phyloP scores from a whole-genome alignment of 2,797 vertebrate genomes.

The Ibycter americanus region DNA sequence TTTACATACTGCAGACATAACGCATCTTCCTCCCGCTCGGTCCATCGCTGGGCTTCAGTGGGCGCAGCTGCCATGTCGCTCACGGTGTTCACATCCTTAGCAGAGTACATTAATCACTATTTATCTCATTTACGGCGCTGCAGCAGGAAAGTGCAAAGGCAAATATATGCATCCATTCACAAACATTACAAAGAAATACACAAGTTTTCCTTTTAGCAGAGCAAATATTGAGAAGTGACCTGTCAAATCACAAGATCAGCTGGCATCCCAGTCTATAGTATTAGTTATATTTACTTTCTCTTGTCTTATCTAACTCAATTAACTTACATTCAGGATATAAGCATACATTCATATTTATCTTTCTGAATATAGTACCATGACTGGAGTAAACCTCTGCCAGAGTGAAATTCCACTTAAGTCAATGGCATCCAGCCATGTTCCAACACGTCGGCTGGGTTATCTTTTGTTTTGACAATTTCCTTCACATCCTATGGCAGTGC shows the following conservation, averaged over 20 bases:
- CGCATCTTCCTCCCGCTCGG: background rate
- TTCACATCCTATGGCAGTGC: background rate
- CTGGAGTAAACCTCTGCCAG: background rate
- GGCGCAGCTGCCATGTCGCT: background rate
- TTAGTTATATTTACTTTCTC: constrained; percentile 35
- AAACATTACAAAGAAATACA: constrained; percentile 1
- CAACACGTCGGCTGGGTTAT: background rate
- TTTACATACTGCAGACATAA: background rate
- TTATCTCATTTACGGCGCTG: background rate
- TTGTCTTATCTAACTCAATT: constrained; percentile 15
- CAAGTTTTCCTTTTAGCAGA: constrained; percentile 28
- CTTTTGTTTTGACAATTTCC: background rate
- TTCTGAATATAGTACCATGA: background rate
- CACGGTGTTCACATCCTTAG: background rate
- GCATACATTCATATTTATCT: constrained; percentile 6
- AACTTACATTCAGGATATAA: background rate
- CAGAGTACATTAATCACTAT: background rate
- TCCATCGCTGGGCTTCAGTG: background rate
- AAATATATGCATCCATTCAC: background rate
- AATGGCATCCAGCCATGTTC: background rate
- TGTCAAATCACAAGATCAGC: background rate
- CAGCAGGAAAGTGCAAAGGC: background rate
- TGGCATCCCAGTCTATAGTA: background rate
- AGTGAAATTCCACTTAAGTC: constrained; percentile 26
- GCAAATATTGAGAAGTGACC: constrained; percentile 26